A percentile compares a stretch with the other conserved stretches of the same genome.
Conservation (phyloP, 2,113 vertebrate genomes). For the Planiliza haematocheilus region DNA sequence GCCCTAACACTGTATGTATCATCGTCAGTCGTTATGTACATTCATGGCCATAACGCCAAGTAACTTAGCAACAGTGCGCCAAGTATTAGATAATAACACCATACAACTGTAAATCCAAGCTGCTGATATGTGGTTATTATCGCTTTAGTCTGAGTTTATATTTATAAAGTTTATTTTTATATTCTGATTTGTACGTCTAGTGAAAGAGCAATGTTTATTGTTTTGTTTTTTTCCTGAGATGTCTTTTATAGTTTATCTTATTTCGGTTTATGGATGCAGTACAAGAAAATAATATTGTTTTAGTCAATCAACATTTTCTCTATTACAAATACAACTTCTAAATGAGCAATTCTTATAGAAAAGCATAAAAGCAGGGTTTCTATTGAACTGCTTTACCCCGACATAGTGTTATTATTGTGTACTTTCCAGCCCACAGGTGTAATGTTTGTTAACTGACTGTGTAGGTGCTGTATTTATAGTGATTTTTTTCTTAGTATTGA, state of each 20-base stretch:
- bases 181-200: slow-evolving; percentile 70
- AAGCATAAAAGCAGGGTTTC: slow-evolving; percentile 37
- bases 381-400: slow-evolving; percentile 32
- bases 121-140: slow-evolving; percentile 78
- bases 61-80: slow-evolving; percentile 74
- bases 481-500: slow-evolving; percentile 55
- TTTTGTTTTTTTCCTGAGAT: slow-evolving; percentile 35
- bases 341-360: slow-evolving; percentile 35
- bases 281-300: slow-evolving; percentile 2
- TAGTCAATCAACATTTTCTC: slow-evolving; percentile 1
- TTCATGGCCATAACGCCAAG: slow-evolving; percentile 70
- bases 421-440: slow-evolving; percentile 49
- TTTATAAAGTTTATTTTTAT: slow-evolving; percentile 82
- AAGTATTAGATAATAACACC: slow-evolving; percentile 72
- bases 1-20: slow-evolving; percentile 54
- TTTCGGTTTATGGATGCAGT: too few relatives aligned
- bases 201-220: slow-evolving; percentile 41
- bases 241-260: slow-evolving; percentile 15
- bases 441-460: slow-evolving; percentile 57
- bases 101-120: slow-evolving; percentile 79
- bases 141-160: slow-evolving; percentile 75
- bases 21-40: slow-evolving; percentile 60
- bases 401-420: slow-evolving; percentile 43
- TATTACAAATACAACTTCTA: slow-evolving; percentile 16
- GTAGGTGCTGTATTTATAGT: slow-evolving; percentile 68